These are phyloP conservation scores for Mnemiopsis leidyi DNA, from an alignment of 37 sponge, comb jelly and placozoan species.

Conservation along the genomic window DNA sequence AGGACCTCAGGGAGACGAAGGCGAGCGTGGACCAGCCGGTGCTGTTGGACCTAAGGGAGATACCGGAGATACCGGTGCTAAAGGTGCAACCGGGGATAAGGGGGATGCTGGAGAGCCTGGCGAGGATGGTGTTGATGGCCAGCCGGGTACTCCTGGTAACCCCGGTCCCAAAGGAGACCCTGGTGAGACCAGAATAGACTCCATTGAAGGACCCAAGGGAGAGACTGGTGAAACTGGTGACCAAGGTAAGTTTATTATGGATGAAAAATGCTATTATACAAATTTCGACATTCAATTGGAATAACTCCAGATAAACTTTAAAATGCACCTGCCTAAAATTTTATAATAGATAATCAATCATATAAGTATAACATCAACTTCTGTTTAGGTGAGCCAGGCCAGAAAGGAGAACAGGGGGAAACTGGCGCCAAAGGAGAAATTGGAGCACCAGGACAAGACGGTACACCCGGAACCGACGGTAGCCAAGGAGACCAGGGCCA, in stretches of 20 bases:
- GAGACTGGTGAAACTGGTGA: background rate
- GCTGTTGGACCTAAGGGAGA: background rate
- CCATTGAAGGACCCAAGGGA: conserved; percentile 50
- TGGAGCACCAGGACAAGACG: background rate
- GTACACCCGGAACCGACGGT: conserved; percentile 8
- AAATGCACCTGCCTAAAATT: background rate
- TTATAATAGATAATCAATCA: too few species aligned
- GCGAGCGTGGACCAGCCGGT: background rate
- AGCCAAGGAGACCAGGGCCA: background rate
- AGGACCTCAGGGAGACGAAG: conserved; percentile 42
- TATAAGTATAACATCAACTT: background rate
- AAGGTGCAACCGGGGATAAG: background rate
- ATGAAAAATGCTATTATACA: too few species aligned
- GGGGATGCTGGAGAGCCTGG: conserved; percentile 60
- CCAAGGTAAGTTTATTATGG: background rate
- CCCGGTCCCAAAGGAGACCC: background rate
- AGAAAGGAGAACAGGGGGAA: conserved; percentile 20
- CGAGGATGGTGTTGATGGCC: background rate
- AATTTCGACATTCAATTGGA: too few species aligned
- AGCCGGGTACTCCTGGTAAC: background rate
- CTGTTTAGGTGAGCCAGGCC: background rate
- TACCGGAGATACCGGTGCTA: background rate
- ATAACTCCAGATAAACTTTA: too few species aligned
- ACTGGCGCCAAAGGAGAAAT: background rate
- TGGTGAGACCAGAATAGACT: background rate